Evolutionary conservation across 1,140 invertebrate species (phyloP), one percentile per base, ranked within the genome.

Genomic region (Platyura marginata): DNA sequence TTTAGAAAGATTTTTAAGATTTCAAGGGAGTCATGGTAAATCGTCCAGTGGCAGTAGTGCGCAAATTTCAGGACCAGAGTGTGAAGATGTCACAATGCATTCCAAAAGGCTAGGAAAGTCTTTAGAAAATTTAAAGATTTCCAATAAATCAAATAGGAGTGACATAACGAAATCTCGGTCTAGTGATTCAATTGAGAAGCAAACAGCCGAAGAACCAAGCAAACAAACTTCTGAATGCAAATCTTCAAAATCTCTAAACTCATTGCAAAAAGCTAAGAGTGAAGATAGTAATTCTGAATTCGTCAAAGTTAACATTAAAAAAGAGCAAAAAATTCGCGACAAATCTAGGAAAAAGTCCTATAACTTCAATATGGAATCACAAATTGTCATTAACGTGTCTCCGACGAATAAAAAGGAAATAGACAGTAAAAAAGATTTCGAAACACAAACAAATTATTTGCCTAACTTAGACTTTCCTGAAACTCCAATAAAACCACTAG

Each of bases 311-410:
- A 16, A 16, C n/a, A 23, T 21, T 10, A 40, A 21, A 40, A 40
- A 8, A 10, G 10, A 40, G 13, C 20, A 22, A 23, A 9, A 22
- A 22, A 21, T 22, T 23, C 11, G 11, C 3, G 18, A 9, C 3
- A 34, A 34, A 34, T 37, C 19, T 5, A 37, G 20, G 19, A 37
- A 19, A 5, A 37, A 37, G 20, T 19, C 15, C 9, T 20, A 19
- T 37, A 40, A 40, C 19, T 22, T 40, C 8, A 40, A 40, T 23
- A 18, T 40, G 38, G 38, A 40, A n/a, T 22, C 38, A 21, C 11
- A 11, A 20, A 40, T 40, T 23, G 38, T 22, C 4, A 22, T 37
- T 40, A 40, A 23, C 19, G n/a, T 23, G 6, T 13, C 20, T 4
- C 11, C 36, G 11, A 11, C 36, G 3, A 38, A 23, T 11, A 36